phyloP scores from a whole-genome alignment of 2,113 vertebrate genomes.

The Ibidorhyncha struthersii region DNA sequence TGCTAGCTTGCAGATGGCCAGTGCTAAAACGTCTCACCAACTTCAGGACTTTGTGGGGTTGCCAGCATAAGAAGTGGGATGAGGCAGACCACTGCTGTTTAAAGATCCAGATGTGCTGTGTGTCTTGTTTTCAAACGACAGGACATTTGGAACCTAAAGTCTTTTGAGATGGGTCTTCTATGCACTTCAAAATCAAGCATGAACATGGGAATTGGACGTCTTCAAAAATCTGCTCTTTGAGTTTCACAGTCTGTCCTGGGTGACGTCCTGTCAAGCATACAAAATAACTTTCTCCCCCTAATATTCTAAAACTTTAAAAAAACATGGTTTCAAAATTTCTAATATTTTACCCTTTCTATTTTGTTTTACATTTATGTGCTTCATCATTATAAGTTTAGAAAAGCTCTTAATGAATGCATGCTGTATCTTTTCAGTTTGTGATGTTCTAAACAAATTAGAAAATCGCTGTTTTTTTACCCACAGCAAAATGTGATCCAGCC shows the following conservation, averaged over 20 bases:
- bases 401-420: background rate
- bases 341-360: background rate
- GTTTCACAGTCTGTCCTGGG: background rate
- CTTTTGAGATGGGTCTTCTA: background rate
- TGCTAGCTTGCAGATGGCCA: background rate
- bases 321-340: background rate
- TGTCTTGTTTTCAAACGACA: background rate
- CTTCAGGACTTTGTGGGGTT: background rate
- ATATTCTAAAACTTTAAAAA: background rate
- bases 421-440: background rate
- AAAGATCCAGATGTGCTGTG: background rate
- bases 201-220: background rate
- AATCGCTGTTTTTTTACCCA: background rate
- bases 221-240: background rate
- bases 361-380: background rate
- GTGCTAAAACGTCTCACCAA: background rate
- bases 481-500: conserved; percentile 94
- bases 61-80: background rate
- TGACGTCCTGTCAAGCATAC: background rate
- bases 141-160: background rate
- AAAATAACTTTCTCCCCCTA: background rate
- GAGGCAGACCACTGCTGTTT: background rate
- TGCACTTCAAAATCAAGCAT: background rate
- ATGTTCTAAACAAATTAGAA: background rate
- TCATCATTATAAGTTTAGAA: background rate